Conservation (phyloP, 2,888 invertebrate species). For the Osmoderma eremita region DNA sequence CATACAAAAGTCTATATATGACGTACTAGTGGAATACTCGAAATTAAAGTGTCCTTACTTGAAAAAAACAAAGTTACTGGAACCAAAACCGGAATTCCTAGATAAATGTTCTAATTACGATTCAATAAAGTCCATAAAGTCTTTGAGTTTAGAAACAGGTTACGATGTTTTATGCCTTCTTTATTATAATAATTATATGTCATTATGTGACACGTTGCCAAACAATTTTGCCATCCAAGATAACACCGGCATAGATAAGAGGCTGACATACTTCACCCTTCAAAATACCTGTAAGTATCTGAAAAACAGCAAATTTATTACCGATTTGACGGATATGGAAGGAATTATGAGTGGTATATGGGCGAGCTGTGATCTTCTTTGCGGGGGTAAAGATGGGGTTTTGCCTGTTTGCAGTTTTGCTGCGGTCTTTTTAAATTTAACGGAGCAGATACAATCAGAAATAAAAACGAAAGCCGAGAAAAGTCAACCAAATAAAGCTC, state of each 20-base stretch:
- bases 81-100: constrained; percentile 40
- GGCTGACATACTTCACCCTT: background rate
- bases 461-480: background rate
- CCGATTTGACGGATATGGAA: background rate
- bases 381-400: background rate
- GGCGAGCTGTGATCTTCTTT: background rate
- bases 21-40: constrained; percentile 4
- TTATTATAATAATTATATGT: constrained; percentile 48
- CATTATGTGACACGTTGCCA: constrained; percentile 23
- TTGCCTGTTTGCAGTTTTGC: constrained; percentile 10
- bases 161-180: constrained; percentile 50
- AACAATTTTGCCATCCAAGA: background rate
- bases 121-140: constrained; percentile 39
- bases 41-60: constrained; percentile 44
- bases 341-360: background rate
- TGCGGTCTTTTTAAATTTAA: constrained; percentile 4
- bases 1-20: constrained; percentile 1
- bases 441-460: background rate
- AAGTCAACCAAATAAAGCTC: background rate
- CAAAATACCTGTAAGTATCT: background rate
- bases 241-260: background rate
- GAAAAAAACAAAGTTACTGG: constrained; percentile 36
- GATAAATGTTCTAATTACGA: constrained; percentile 47
- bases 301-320: background rate
- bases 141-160: constrained; percentile 28